phyloP scores from a whole-genome alignment of 1,140 invertebrate species.

The Leucophenga varia region DNA sequence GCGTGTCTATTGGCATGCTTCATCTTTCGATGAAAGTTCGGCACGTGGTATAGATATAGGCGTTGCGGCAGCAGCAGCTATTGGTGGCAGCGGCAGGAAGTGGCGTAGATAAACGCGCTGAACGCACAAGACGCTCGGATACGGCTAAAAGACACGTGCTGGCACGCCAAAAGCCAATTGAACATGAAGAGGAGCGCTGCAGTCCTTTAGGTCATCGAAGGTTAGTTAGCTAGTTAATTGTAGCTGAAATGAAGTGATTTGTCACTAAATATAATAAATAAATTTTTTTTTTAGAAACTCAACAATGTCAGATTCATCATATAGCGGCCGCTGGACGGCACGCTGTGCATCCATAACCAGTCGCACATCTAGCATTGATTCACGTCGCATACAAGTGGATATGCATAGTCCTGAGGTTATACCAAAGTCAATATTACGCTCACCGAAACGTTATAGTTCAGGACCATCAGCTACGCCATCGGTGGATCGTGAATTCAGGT shows the following conservation, averaged over 20 bases:
- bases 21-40: constrained; percentile 61
- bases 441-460: constrained; percentile 47
- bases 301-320: constrained; percentile 53
- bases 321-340: constrained; percentile 50
- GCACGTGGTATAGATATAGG: constrained; percentile 59
- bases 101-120: constrained; percentile 39
- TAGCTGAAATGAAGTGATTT: too few relatives aligned
- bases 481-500: constrained; percentile 51
- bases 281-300: constrained; percentile 36
- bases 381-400: constrained; percentile 47
- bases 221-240: constrained; percentile 20
- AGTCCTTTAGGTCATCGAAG: constrained; percentile 46
- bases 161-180: constrained; percentile 71
- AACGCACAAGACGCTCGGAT: constrained; percentile 60
- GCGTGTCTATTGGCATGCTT: constrained; percentile 47
- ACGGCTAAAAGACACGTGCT: constrained; percentile 73
- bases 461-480: constrained; percentile 51
- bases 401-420: constrained; percentile 50
- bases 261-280: too few relatives aligned
- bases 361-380: constrained; percentile 53
- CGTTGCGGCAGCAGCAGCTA: constrained; percentile 60
- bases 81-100: constrained; percentile 58
- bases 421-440: constrained; percentile 45
- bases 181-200: constrained; percentile 61
- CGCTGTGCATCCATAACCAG: constrained; percentile 47